These are phyloP conservation scores for Cyanocitta stelleri DNA, from an alignment of 2,113 vertebrate species.

Conservation along the genomic window DNA sequence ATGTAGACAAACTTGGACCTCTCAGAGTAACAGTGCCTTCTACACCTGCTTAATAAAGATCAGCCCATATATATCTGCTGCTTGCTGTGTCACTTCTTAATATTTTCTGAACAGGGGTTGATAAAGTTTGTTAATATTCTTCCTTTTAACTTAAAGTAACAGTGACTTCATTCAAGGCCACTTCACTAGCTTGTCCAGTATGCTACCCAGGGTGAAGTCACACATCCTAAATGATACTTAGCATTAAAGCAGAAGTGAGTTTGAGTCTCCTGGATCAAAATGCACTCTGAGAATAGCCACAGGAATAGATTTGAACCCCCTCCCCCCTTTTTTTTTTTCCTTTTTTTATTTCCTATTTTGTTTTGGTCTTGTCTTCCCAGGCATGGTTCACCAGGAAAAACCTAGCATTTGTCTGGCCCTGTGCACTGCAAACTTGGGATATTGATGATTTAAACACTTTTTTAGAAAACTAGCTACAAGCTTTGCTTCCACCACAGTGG, in stretches of 20 bases:
- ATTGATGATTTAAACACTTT: background rate
- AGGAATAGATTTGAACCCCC: background rate
- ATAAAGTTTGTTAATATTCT: background rate
- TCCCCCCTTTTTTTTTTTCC: background rate
- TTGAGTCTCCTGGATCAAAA: background rate
- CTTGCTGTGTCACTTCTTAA: background rate
- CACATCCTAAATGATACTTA: background rate
- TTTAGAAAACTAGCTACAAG: background rate
- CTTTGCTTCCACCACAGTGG: background rate
- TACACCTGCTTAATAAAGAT: background rate
- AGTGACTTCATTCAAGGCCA: background rate
- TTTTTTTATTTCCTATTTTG: too few species aligned
- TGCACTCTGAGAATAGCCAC: background rate
- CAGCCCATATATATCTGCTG: background rate
- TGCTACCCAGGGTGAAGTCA: background rate
- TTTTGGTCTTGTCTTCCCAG: background rate
- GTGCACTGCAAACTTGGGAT: background rate
- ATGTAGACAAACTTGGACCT: background rate
- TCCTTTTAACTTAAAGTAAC: background rate
- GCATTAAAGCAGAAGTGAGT: background rate
- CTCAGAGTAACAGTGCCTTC: background rate
- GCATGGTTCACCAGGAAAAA: background rate
- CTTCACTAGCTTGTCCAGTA: background rate
- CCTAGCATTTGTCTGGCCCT: rapidly evolving
- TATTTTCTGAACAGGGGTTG: background rate